Conservation (phyloP, 2,888 invertebrate species). For the Antheraea assamensis region DNA sequence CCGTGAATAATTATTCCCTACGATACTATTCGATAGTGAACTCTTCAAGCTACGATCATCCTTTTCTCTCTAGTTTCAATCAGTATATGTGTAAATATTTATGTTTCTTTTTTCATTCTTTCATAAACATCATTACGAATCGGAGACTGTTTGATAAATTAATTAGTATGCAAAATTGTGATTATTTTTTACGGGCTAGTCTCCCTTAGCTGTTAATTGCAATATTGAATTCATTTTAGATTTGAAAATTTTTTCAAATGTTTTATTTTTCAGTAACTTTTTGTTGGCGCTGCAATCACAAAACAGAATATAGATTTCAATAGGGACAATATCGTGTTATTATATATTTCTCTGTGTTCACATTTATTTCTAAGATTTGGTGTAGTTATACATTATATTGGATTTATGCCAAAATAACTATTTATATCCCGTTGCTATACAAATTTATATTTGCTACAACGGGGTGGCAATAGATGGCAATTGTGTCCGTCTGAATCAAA, state of each 20-base stretch:
- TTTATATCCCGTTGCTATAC: too few relatives aligned
- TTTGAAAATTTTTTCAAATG: neutral
- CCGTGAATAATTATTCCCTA: conserved; percentile 18
- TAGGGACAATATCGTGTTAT: too few relatives aligned
- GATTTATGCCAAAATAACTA: too few relatives aligned
- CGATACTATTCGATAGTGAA: conserved; percentile 15
- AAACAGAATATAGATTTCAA: too few relatives aligned
- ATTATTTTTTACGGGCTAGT: neutral
- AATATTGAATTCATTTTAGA: neutral
- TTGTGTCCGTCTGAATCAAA: too few relatives aligned
- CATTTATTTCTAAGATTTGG: too few relatives aligned
- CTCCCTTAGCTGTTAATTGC: neutral
- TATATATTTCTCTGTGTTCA: too few relatives aligned
- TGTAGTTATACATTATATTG: too few relatives aligned
- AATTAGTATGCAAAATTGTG: neutral
- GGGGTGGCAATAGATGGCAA: too few relatives aligned
- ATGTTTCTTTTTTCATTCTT: neutral
- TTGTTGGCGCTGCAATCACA: neutral
- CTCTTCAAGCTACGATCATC: neutral
- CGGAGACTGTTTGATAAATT: neutral
- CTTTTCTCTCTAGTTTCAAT: neutral
- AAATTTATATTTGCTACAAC: too few relatives aligned
- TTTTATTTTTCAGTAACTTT: neutral
- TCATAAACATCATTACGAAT: neutral
- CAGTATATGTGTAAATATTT: neutral